phyloP scores from a whole-genome alignment of 2,113 vertebrate genomes.

The Datnioides undecimradiatus region DNA sequence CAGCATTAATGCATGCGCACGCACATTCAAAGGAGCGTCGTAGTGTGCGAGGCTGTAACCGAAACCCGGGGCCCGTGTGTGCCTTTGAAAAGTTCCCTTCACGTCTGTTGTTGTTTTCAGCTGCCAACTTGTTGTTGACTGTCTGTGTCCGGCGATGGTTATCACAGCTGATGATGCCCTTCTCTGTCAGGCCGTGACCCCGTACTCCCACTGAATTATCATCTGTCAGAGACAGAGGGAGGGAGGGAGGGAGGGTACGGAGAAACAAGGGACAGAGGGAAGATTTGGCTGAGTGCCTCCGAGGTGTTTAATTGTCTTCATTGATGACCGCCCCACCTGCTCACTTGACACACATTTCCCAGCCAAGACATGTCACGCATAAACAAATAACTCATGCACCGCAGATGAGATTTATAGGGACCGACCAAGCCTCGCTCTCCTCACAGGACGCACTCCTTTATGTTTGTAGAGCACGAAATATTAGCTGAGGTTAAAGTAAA shows the following conservation, averaged over 20 bases:
- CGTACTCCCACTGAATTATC: constrained; percentile 73
- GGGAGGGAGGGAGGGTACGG: constrained; percentile 25
- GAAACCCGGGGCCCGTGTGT: not conserved
- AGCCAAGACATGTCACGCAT: constrained; percentile 75
- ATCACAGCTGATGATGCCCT: constrained; percentile 75
- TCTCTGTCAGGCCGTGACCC: constrained; percentile 75
- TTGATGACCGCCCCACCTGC: constrained; percentile 82
- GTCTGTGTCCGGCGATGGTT: constrained; percentile 70
- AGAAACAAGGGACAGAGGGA: constrained; percentile 60
- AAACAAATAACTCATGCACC: constrained; percentile 70
- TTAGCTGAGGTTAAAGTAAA: not conserved
- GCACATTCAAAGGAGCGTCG: constrained; percentile 2
- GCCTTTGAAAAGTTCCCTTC: constrained; percentile 73
- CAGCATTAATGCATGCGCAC: constrained; percentile 10
- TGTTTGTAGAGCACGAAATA: not conserved
- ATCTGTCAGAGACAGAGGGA: constrained; percentile 59
- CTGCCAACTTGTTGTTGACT: constrained; percentile 72
- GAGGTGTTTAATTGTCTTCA: constrained; percentile 84
- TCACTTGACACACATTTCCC: constrained; percentile 74
- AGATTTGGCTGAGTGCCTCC: constrained; percentile 78
- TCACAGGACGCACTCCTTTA: not conserved
- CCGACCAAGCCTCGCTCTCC: not conserved
- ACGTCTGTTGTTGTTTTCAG: constrained; percentile 64
- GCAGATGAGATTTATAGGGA: constrained; percentile 36
- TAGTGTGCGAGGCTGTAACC: constrained; percentile 21